Evolutionary conservation across 30 jellyfish, hydroid and myxozoan species (phyloP).

Genomic region (Clytia hemisphaerica): DNA sequence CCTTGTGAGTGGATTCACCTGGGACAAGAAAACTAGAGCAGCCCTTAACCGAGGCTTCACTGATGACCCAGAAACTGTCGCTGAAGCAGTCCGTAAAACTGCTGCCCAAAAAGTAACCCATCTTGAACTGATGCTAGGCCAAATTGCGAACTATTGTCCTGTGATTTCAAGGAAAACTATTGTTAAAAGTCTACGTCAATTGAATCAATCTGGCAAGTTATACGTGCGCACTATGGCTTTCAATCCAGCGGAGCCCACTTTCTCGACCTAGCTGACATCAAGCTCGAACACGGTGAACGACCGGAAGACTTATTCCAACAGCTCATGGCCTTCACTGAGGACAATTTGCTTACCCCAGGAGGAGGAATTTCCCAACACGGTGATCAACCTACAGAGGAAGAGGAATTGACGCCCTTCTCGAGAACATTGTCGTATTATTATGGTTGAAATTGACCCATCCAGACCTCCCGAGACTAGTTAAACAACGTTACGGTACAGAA

Average conservation of each 20-base stretch:
- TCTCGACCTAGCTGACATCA: slow-evolving; percentile 9
- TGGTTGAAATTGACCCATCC: slow-evolving; percentile 30
- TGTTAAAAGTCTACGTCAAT: slow-evolving; percentile 1
- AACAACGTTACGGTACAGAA: slow-evolving; percentile 27
- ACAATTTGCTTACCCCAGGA: not conserved
- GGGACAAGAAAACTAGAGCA: not conserved
- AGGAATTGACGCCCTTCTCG: slow-evolving; percentile 19
- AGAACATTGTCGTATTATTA: slow-evolving; percentile 2
- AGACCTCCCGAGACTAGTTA: slow-evolving; percentile 15
- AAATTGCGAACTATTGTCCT: not conserved
- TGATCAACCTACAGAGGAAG: slow-evolving; percentile 4
- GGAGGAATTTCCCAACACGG: slow-evolving; percentile 22
- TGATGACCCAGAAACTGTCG: not conserved
- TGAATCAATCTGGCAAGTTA: not conserved
- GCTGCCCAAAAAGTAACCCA: not conserved
- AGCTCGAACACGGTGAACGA: slow-evolving; percentile 1
- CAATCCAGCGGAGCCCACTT: slow-evolving; percentile 11
- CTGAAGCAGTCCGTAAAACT: not conserved
- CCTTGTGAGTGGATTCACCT: not conserved
- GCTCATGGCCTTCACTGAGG: not conserved
- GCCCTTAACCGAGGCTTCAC: not conserved
- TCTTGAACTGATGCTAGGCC: not conserved
- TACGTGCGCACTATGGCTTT: slow-evolving; percentile 5
- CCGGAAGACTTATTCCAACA: not conserved
- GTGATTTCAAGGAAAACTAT: not conserved